Base-by-base conservation (phyloP, 2,888 invertebrate species). In the Pristionchus exspectatus region DNA sequence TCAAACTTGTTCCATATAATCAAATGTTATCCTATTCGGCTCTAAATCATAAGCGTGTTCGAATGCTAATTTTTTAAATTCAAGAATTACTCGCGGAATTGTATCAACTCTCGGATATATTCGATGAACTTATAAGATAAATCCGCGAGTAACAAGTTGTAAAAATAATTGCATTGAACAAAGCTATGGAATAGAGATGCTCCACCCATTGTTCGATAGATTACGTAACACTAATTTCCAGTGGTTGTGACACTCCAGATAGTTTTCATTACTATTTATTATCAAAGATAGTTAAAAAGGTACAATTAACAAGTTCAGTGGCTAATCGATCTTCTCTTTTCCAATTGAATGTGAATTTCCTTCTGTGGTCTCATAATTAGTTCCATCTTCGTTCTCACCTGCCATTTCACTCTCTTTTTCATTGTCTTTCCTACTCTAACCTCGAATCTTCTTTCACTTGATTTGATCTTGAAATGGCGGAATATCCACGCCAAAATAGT, bases 351-450 rank as follows among this genome's bases (percentile, higher is more conserved):
- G 24, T 93, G 91, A 38, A 96, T 93, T 9, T 95, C 95, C 44
- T 94, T 92, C 30, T 94, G 94, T 18, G 96, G 95, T 72, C 96
- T 93, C 89, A 96, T 92, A 87, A 96, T 95, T 50, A 96, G 93
- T 87, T 95, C 95, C 30, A 95, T 95, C 74, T 95, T 93, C 27
- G 95, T 95, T 56, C 94, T 91, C 33, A 95, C 81, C 91, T 94
- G 38, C 14, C 50, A 54, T 24, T 50, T 12, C 18, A 12, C n/a
- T 74, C n/a, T 90, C 14, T 18, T 59, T 27, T 12, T 44, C 66
- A 0, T 72, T 30, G 2, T 84, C 89, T 92, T 91, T 86, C 16
- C 84, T 44, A 18, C 24, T 86, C 38, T 86, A 90, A 91, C 91
- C 90, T 94, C 90, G 44, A 90, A 91, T 66, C 91, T 87, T 50